phyloP scores from a whole-genome alignment of 2,113 vertebrate genomes.

The Rhinolophus sinicus region DNA sequence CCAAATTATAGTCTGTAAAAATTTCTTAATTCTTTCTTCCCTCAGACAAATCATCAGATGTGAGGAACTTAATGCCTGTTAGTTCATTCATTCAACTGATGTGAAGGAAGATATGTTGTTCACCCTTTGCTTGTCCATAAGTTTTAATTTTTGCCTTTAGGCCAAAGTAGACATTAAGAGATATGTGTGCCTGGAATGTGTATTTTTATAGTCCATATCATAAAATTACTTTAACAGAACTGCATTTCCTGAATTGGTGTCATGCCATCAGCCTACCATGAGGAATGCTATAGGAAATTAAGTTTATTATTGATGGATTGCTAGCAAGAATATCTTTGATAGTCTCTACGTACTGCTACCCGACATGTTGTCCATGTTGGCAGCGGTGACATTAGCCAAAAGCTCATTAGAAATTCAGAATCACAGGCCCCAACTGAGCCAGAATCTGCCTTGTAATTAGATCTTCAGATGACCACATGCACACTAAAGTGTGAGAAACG shows the following conservation, averaged over 20 bases:
- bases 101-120: neutral
- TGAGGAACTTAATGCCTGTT: neutral
- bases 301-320: neutral
- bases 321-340: neutral
- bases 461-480: too few species aligned
- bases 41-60: neutral
- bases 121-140: neutral
- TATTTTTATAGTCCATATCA: neutral
- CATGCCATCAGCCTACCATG: neutral
- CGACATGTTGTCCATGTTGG: neutral
- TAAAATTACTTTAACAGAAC: neutral
- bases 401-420: neutral
- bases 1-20: slow-evolving; percentile 33
- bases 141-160: slow-evolving; percentile 25
- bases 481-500: neutral
- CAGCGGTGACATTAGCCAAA: neutral
- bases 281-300: neutral
- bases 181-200: neutral
- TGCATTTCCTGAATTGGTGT: neutral
- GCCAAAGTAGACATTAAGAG: neutral
- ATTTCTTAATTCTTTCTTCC: slow-evolving; percentile 40
- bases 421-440: neutral
- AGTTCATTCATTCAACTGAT: neutral
- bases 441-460: neutral
- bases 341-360: neutral